Percentiles rank a stretch among this genome's conserved stretches.
These are phyloP conservation scores for Halichoerus grypus DNA, from an alignment of 2,113 vertebrate species.

Conservation along the genomic window DNA sequence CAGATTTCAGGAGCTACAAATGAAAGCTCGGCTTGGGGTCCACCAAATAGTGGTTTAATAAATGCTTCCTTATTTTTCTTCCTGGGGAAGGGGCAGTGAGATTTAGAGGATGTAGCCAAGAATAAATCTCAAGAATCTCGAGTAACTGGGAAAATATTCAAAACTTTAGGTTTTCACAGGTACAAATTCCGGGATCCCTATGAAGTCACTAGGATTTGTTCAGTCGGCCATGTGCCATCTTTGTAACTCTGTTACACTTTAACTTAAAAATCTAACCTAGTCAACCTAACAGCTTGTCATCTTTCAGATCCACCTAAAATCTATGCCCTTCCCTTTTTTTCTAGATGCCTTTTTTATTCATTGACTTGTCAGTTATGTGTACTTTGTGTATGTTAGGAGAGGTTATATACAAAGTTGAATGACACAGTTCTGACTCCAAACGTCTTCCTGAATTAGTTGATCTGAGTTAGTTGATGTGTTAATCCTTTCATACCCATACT, in stretches of 20 bases:
- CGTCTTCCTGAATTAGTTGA: not conserved
- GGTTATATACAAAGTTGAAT: not conserved
- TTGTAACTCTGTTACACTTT: not conserved
- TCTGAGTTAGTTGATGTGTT: not conserved
- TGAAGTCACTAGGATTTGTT: not conserved
- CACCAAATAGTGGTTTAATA: not conserved
- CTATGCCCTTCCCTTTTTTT: not conserved
- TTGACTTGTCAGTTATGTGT: not conserved
- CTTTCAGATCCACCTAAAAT: not conserved
- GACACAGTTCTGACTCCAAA: not conserved
- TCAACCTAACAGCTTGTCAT: not conserved
- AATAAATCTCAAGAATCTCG: not conserved
- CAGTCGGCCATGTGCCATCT: not conserved
- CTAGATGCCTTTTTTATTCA: not conserved
- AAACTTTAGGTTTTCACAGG: not conserved
- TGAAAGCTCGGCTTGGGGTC: not conserved
- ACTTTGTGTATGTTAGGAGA: not conserved
- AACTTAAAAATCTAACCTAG: constrained; percentile 30
- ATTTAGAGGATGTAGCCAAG: not conserved
- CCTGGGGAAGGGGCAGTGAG: not conserved
- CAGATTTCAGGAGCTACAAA: constrained; percentile 38
- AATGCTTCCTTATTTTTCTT: constrained; percentile 33
- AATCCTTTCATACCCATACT: not conserved
- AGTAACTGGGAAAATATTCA: not conserved
- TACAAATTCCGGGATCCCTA: not conserved